Conservation (phyloP, 2,888 invertebrate species). For the Pantelozetes paolii region DNA sequence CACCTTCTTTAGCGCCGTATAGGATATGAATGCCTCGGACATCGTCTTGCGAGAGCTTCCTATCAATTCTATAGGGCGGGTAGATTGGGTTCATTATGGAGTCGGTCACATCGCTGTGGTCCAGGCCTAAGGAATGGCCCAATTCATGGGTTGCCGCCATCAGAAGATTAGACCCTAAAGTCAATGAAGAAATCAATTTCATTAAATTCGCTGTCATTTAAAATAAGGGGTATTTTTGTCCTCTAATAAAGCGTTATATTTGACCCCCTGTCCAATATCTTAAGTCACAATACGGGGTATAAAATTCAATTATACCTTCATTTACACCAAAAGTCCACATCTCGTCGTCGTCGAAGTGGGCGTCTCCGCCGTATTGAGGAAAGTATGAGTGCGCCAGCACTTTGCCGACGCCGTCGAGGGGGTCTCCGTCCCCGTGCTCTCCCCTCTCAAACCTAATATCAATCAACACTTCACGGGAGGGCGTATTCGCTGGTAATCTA, state of each 20-base stretch:
- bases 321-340: not conserved
- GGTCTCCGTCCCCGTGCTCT: conserved; percentile 23
- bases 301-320: not conserved
- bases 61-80: not conserved
- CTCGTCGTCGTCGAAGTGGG: conserved; percentile 32
- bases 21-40: conserved; percentile 5
- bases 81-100: conserved; percentile 25
- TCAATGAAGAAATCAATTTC: not conserved
- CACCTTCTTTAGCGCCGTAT: not conserved
- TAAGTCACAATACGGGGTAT: not conserved
- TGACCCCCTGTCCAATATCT: too few relatives aligned
- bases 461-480: not conserved
- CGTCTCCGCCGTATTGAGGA: conserved; percentile 28
- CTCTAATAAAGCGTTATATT: too few relatives aligned
- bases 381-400: conserved; percentile 18
- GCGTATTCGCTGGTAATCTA: not conserved
- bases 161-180: conserved; percentile 5
- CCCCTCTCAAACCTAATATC: conserved; percentile 14
- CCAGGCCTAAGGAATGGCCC: conserved; percentile 18
- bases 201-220: not conserved
- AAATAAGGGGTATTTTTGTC: too few relatives aligned
- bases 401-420: conserved; percentile 3
- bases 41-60: not conserved
- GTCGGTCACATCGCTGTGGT: conserved; percentile 20
- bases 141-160: conserved; percentile 9